These are phyloP conservation scores for Alexandromys oeconomus DNA, from an alignment of 2,797 vertebrate species.

Conservation along the genomic window DNA sequence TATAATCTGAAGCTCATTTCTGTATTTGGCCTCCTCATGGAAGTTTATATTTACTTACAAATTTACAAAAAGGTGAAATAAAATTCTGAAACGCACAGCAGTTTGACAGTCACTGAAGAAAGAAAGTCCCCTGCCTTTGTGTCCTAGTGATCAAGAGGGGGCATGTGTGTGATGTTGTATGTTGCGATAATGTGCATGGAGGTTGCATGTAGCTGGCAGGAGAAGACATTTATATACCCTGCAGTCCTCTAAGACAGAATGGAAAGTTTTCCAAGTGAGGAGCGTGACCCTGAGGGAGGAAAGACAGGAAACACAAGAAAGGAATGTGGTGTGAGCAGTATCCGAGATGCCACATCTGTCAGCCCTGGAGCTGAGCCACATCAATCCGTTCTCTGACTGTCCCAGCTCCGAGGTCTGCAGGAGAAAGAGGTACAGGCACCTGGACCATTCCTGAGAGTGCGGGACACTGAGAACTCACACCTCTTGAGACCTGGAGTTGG, in stretches of 20 bases:
- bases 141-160: fast-evolving
- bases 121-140: background rate
- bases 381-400: background rate
- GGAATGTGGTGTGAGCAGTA: fast-evolving
- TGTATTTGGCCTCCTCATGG: background rate
- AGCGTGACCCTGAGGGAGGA: background rate
- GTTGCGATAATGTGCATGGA: background rate
- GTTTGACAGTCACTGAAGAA: background rate
- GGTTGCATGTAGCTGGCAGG: background rate
- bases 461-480: background rate
- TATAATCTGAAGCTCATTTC: background rate
- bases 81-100: background rate
- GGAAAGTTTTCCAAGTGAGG: background rate
- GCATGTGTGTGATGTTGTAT: background rate
- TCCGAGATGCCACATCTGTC: background rate
- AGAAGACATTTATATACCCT: fast-evolving
- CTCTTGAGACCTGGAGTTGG: background rate
- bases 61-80: constrained; percentile 4
- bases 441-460: background rate
- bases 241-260: background rate
- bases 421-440: fast-evolving
- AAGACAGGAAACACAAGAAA: background rate
- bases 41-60: background rate
- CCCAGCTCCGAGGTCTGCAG: background rate
- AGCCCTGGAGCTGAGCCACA: background rate